Evolutionary conservation across 2,888 invertebrate species (phyloP).

Genomic region (Dendrolimus pini): DNA sequence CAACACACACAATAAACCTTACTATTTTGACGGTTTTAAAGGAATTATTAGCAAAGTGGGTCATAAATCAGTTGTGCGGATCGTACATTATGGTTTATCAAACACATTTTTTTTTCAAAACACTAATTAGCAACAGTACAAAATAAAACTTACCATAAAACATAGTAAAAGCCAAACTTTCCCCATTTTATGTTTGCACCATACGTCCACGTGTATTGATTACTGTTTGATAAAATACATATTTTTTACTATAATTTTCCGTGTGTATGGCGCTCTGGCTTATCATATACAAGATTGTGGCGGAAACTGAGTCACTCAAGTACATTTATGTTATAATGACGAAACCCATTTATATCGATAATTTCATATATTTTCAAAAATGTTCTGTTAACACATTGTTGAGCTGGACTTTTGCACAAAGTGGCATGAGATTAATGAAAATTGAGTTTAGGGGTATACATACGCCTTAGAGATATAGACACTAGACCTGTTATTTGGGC

Average conservation of each 20-base stretch:
- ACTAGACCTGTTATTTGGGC: too few species aligned
- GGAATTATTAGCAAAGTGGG: too few species aligned
- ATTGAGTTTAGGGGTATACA: too few species aligned
- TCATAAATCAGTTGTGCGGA: too few species aligned
- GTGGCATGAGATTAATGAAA: too few species aligned
- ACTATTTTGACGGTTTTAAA: too few species aligned
- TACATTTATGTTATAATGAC: not conserved
- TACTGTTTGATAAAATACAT: not conserved
- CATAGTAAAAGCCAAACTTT: slow-evolving; percentile 1
- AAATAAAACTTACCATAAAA: slow-evolving; percentile 3
- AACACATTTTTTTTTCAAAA: too few species aligned
- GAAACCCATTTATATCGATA: not conserved
- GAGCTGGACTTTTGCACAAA: too few species aligned
- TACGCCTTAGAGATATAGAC: too few species aligned
- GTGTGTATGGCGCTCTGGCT: not conserved
- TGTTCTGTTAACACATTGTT: too few species aligned
- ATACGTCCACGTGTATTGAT: not conserved
- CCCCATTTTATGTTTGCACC: slow-evolving; percentile 1
- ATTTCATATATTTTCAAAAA: not conserved
- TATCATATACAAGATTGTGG: slow-evolving; percentile 18
- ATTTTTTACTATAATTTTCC: not conserved
- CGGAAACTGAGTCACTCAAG: slow-evolving; percentile 19
- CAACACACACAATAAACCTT: too few species aligned
- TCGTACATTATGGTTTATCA: too few species aligned
- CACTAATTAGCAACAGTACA: not conserved